These are phyloP conservation scores for Hylyphantes graminicola DNA, from an alignment of 1,140 invertebrate species.

Conservation along the genomic window DNA sequence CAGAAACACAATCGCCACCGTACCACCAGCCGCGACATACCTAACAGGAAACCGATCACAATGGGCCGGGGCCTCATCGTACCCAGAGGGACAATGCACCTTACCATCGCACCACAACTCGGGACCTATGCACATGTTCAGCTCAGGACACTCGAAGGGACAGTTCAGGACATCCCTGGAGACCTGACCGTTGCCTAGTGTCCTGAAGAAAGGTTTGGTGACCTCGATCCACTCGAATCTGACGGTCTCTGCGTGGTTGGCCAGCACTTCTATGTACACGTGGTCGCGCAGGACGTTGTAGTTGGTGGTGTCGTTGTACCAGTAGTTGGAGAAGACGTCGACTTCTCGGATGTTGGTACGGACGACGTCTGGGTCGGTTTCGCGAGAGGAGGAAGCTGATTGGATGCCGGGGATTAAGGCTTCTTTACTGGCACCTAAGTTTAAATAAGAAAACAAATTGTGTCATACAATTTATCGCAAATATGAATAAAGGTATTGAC, in stretches of 20 bases:
- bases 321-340: constrained; percentile 60
- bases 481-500: too few relatives aligned
- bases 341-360: constrained; percentile 32
- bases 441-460: too few relatives aligned
- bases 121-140: constrained; percentile 87
- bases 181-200: constrained; percentile 70
- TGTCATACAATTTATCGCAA: too few relatives aligned
- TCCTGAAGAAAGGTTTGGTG: constrained; percentile 69
- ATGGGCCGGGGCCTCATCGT: constrained; percentile 82
- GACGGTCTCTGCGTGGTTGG: constrained; percentile 79
- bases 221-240: constrained; percentile 86
- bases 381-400: constrained; percentile 16
- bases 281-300: constrained; percentile 44
- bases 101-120: constrained; percentile 90
- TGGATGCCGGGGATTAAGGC: constrained; percentile 43
- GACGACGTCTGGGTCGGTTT: neutral
- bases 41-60: constrained; percentile 65
- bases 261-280: constrained; percentile 78
- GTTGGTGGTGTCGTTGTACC: constrained; percentile 60
- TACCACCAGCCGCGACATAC: constrained; percentile 56
- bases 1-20: constrained; percentile 38
- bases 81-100: constrained; percentile 85
- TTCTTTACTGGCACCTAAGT: neutral
- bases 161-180: constrained; percentile 71
- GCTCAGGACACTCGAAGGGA: constrained; percentile 81